phyloP scores from a whole-genome alignment of 2,113 vertebrate genomes.

The Heteronetta atricapilla region DNA sequence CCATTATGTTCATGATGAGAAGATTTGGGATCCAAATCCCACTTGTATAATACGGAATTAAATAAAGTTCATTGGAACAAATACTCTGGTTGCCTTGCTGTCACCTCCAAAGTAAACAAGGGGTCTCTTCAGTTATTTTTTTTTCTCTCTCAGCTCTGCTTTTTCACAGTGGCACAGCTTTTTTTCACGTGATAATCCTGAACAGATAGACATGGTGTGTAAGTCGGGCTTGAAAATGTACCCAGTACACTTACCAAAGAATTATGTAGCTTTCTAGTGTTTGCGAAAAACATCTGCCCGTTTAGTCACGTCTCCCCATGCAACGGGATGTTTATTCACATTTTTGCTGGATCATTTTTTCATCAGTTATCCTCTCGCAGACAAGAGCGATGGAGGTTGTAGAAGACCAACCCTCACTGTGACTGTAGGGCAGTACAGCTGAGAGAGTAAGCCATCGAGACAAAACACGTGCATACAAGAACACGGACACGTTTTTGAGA shows the following conservation, averaged over 20 bases:
- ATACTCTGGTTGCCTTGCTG: neutral
- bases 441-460: neutral
- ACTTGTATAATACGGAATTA: conserved; percentile 57
- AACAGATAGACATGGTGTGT: neutral
- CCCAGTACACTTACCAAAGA: neutral
- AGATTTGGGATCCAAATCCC: conserved; percentile 57
- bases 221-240: neutral
- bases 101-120: neutral
- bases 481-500: neutral
- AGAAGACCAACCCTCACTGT: neutral
- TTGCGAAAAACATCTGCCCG: neutral
- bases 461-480: neutral
- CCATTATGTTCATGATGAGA: conserved; percentile 36
- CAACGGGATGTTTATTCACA: neutral
- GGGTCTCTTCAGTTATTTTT: neutral
- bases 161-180: neutral
- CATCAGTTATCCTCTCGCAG: neutral
- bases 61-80: conserved; percentile 65
- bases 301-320: neutral
- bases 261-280: neutral
- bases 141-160: neutral
- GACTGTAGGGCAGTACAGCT: neutral
- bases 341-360: neutral
- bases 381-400: neutral
- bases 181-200: neutral